Evolutionary conservation across 2,797 vertebrate genomes (phyloP), one percentile per base, ranked within the genome.

Genomic region (Girardinus metallicus): DNA sequence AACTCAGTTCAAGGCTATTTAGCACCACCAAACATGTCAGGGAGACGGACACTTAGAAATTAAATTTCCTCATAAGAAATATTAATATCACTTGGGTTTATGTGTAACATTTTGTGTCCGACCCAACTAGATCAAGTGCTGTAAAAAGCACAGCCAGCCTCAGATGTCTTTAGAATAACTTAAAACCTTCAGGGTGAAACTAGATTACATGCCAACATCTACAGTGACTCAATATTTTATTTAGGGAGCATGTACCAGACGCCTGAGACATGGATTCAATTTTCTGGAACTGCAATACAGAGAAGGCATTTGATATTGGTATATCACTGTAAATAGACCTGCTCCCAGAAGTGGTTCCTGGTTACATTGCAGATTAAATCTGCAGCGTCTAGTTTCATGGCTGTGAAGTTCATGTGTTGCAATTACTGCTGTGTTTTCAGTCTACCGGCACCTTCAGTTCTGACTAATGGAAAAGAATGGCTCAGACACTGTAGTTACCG

Each of bases 171-270:
- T 39, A 68, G 75, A 74, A 74, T 66, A 57, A 77, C 68, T 74
- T 73, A 79, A 77, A 43, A 77, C 74, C 81, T 80, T 60, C 77
- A 53, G 43, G 18, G 80, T 57, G 43, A 49, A 81, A 43, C 49
- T 71, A 80, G 71, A 90, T 86, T 80, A 78, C 79, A 74, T 55
- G 23, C 26, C 79, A 83, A 36, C 51, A 71, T 77, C 77, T 73
- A 49, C 77, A 76, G 77, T 77, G 62, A 76, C 39, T 80, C 82
- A 86, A 77, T 86, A 85, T 85, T 86, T 85, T 82, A 80, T 87
- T 86, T 80, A 74, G 62, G 66, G 64, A 84, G 73, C 31, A 49
- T 74, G 34, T 75, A 73, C 82, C 64, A 74, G 80, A 55, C 85
- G 83, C 80, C 55, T 53, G 82, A 89, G 86, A 85, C 55, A 44